A percentile compares a stretch with the other conserved stretches of the same genome.
These are phyloP conservation scores for Chrysolina haemoptera DNA, from an alignment of 2,888 invertebrate species.

Conservation along the genomic window DNA sequence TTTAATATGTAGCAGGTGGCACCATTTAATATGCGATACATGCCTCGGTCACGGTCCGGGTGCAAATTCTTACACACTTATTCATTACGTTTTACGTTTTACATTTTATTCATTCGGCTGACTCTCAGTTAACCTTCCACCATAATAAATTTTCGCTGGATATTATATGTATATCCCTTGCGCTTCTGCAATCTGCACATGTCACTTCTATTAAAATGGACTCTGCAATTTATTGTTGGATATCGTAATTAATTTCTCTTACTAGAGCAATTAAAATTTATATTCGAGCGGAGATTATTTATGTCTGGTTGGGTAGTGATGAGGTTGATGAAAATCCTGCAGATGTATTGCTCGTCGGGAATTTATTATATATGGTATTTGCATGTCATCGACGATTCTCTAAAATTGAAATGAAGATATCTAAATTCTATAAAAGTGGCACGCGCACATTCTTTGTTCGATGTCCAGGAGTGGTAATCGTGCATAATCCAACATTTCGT, in stretches of 20 bases:
- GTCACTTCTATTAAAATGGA: slow-evolving; percentile 40
- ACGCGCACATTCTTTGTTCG: neutral
- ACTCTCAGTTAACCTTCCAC: slow-evolving; percentile 39
- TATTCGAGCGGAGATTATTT: slow-evolving; percentile 27
- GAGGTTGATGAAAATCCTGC: slow-evolving; percentile 12
- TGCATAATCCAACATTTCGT: neutral
- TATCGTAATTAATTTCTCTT: slow-evolving; percentile 36
- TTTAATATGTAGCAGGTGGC: slow-evolving; percentile 62
- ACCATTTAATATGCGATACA: slow-evolving; percentile 60
- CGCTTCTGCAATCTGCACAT: slow-evolving; percentile 32
- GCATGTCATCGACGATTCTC: slow-evolving; percentile 10
- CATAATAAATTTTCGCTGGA: slow-evolving; percentile 41
- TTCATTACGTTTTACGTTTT: slow-evolving; percentile 48
- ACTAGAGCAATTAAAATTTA: slow-evolving; percentile 33
- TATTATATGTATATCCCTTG: slow-evolving; percentile 19
- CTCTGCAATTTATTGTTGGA: slow-evolving; percentile 35
- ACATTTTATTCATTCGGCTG: slow-evolving; percentile 37
- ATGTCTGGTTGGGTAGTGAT: slow-evolving; percentile 1
- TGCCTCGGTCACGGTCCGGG: slow-evolving; percentile 54
- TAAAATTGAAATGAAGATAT: neutral
- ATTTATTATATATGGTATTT: slow-evolving; percentile 12
- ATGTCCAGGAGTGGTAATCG: slow-evolving; percentile 1
- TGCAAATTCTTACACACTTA: slow-evolving; percentile 50
- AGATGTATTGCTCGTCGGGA: neutral
- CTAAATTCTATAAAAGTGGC: neutral